Evolutionary conservation across 1,140 invertebrate species (phyloP).

Genomic region (Paraescarpia echinospica): DNA sequence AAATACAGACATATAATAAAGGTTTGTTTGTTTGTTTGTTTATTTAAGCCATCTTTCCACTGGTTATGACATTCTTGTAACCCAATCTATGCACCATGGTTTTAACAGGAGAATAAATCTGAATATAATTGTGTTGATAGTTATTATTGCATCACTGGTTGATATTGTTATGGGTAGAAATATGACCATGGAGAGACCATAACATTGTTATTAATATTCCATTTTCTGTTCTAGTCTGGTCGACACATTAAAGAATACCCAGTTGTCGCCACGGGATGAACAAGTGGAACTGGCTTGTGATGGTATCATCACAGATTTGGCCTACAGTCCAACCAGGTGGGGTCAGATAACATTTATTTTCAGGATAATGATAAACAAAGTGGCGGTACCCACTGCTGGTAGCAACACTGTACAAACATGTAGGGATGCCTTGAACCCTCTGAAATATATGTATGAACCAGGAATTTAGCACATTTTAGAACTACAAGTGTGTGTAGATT

Average conservation of each 20-base stretch:
- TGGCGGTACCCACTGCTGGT: too few species aligned
- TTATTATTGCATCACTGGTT: not conserved
- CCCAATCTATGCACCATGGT: not conserved
- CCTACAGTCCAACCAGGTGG: conserved; percentile 46
- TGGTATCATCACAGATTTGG: conserved; percentile 55
- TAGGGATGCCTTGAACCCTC: not conserved
- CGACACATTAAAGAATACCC: conserved; percentile 43
- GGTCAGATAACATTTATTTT: conserved; percentile 13
- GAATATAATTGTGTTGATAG: not conserved
- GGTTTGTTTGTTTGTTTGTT: too few species aligned
- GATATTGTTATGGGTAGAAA: not conserved
- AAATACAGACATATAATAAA: too few species aligned
- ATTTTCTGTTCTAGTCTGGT: conserved; percentile 39
- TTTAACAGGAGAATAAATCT: not conserved
- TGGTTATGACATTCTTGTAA: not conserved
- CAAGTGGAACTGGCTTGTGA: conserved; percentile 46
- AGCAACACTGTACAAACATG: not conserved
- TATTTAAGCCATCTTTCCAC: too few species aligned
- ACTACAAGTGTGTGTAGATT: not conserved
- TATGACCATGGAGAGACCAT: not conserved
- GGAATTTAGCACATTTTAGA: not conserved
- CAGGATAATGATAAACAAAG: not conserved
- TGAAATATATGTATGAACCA: not conserved
- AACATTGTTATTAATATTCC: not conserved
- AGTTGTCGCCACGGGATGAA: conserved; percentile 27